phyloP scores from a whole-genome alignment of 2,888 invertebrate species.

The Ernsta delagoae region DNA sequence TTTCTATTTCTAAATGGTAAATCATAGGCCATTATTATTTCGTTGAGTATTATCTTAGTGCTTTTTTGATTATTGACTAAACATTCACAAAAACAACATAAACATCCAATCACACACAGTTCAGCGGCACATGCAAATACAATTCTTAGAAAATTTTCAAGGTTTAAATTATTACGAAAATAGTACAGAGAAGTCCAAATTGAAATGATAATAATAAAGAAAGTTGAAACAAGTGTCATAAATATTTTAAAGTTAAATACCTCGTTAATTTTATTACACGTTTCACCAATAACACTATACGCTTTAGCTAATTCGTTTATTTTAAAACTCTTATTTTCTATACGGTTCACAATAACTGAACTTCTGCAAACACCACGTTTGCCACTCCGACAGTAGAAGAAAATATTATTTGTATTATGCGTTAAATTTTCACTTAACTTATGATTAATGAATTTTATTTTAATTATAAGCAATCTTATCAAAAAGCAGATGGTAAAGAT shows the following conservation, averaged over 20 bases:
- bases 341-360: constrained; percentile 50
- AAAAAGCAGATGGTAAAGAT: constrained; percentile 55
- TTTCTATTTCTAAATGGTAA: constrained; percentile 58
- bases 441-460: constrained; percentile 56
- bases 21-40: constrained; percentile 67
- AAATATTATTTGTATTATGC: constrained; percentile 47
- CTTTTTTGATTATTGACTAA: constrained; percentile 53
- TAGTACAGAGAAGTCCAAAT: constrained; percentile 53
- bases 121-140: constrained; percentile 55
- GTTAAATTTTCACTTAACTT: constrained; percentile 53
- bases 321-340: constrained; percentile 51
- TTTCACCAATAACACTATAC: constrained; percentile 59
- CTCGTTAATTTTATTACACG: constrained; percentile 55
- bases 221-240: constrained; percentile 61
- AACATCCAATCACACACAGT: constrained; percentile 51
- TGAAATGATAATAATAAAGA: constrained; percentile 58
- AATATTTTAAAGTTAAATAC: constrained; percentile 66
- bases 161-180: constrained; percentile 10
- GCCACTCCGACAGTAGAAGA: constrained; percentile 35
- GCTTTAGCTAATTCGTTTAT: constrained; percentile 57
- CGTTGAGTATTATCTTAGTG: constrained; percentile 60
- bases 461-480: constrained; percentile 52
- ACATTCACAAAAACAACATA: constrained; percentile 59
- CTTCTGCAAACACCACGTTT: constrained; percentile 43
- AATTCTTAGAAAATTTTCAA: constrained; percentile 18